Conservation (phyloP, 2,113 vertebrate species). For the Pterocles gutturalis region DNA sequence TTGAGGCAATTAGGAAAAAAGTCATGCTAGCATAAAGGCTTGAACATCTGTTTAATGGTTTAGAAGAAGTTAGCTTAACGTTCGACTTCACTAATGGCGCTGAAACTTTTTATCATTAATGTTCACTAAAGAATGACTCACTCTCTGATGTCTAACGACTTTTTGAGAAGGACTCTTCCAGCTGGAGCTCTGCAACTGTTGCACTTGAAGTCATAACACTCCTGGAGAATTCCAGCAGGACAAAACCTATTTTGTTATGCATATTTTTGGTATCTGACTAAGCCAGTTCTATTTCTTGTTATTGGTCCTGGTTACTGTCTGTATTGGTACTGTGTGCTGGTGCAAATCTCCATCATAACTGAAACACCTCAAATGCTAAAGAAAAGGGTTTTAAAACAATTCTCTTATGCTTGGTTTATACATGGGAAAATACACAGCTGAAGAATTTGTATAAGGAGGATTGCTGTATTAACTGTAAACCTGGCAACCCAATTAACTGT, state of each 20-base stretch:
- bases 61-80: constrained; percentile 61
- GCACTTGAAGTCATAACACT: constrained; percentile 63
- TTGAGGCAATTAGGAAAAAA: constrained; percentile 40
- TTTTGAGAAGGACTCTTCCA: constrained; percentile 69
- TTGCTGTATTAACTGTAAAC: constrained; percentile 8
- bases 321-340: not conserved
- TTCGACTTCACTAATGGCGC: constrained; percentile 65
- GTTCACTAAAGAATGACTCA: constrained; percentile 75
- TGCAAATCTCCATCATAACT: not conserved
- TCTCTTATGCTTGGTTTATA: constrained; percentile 30
- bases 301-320: not conserved
- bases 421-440: not conserved
- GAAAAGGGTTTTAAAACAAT: constrained; percentile 55
- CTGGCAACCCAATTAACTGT: not conserved
- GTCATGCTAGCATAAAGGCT: constrained; percentile 47
- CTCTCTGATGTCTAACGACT: constrained; percentile 58
- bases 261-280: constrained; percentile 65
- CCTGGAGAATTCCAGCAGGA: constrained; percentile 55
- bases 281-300: constrained; percentile 45
- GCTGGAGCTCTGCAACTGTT: constrained; percentile 71
- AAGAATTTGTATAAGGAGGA: not conserved
- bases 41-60: constrained; percentile 63
- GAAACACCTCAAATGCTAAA: constrained; percentile 51
- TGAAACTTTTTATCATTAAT: constrained; percentile 71
- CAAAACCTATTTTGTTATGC: constrained; percentile 52